Evolutionary conservation across 2,113 vertebrate species (phyloP).

Genomic region (Pogonocichla stellata): DNA sequence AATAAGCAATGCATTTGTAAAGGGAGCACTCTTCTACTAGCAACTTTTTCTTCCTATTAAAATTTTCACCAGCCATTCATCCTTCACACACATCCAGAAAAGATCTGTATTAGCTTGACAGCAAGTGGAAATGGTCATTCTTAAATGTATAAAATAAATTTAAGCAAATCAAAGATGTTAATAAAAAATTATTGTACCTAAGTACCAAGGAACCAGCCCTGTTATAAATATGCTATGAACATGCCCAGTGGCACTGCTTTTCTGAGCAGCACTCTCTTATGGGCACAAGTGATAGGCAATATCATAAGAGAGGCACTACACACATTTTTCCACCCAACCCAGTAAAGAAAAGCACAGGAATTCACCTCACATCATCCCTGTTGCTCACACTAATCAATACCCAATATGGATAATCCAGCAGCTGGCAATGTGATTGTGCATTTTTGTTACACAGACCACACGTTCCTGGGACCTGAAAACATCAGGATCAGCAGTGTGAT

Average conservation of each 20-base stretch:
- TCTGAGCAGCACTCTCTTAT: background rate
- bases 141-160: background rate
- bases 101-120: background rate
- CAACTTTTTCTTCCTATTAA: background rate
- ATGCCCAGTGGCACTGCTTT: background rate
- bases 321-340: background rate
- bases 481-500: background rate
- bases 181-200: background rate
- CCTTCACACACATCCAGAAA: background rate
- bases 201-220: background rate
- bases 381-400: background rate
- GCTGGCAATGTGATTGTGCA: background rate
- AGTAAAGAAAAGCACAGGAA: background rate
- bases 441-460: background rate
- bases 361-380: background rate
- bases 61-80: background rate
- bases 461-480: background rate
- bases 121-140: background rate
- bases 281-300: background rate
- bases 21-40: background rate
- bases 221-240: background rate
- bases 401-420: background rate
- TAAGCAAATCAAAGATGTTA: background rate
- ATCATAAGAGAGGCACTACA: background rate
- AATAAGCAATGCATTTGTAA: background rate